These are phyloP conservation scores for Parochlus steinenii DNA, from an alignment of 2,888 invertebrate genomes.

Conservation along the genomic window DNA sequence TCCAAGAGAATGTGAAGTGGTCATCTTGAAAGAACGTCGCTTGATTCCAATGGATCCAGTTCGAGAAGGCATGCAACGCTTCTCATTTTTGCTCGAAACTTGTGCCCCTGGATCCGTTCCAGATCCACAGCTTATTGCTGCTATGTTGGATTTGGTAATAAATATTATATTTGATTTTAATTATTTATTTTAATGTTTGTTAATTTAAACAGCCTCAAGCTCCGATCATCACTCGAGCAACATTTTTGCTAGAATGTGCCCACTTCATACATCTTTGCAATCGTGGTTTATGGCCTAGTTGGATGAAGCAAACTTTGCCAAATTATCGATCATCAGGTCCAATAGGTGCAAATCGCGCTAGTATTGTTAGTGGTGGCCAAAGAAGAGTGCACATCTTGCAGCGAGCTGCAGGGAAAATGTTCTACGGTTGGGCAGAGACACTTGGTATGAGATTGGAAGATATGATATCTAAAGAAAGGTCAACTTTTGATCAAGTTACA, in stretches of 20 bases:
- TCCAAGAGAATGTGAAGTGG: constrained; percentile 71
- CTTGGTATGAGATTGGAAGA: constrained; percentile 83
- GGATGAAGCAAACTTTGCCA: constrained; percentile 81
- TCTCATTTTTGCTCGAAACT: constrained; percentile 85
- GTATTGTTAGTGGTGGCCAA: constrained; percentile 35
- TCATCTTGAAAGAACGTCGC: constrained; percentile 72
- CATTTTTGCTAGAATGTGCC: constrained; percentile 84
- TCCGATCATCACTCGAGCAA: constrained; percentile 83
- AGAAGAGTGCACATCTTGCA: constrained; percentile 57
- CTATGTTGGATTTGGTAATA: constrained; percentile 79
- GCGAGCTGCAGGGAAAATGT: constrained; percentile 87
- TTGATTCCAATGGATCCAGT: constrained; percentile 63
- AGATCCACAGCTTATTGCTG: constrained; percentile 88
- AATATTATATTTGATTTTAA: constrained; percentile 6
- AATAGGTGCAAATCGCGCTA: constrained; percentile 26
- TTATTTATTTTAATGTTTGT: constrained; percentile 12
- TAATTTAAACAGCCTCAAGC: constrained; percentile 59
- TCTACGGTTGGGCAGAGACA: constrained; percentile 57
- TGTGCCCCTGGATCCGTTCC: constrained; percentile 93
- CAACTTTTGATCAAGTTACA: constrained; percentile 47
- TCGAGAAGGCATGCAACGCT: constrained; percentile 74
- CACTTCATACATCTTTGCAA: constrained; percentile 96
- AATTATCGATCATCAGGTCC: constrained; percentile 58
- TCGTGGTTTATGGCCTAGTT: constrained; percentile 95
- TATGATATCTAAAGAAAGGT: constrained; percentile 66